Percentiles rank a stretch among this genome's conserved stretches.
These are phyloP conservation scores for Rhadinocentrus ornatus DNA, from an alignment of 2,797 vertebrate species.

Conservation along the genomic window DNA sequence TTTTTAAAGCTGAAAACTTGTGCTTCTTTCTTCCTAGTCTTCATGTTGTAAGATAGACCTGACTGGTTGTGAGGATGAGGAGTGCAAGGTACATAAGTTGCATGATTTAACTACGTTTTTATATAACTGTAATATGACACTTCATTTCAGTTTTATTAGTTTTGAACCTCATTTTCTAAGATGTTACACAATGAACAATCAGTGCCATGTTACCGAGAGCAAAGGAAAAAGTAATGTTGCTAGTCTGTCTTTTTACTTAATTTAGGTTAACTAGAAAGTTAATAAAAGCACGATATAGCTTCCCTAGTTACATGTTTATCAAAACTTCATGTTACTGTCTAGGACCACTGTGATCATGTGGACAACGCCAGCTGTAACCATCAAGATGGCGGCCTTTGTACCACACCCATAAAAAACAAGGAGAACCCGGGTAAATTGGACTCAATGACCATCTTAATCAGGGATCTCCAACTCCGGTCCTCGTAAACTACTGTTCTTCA, in stretches of 20 bases:
- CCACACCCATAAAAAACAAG: conserved; percentile 88
- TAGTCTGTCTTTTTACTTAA: not conserved
- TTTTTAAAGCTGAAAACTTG: not conserved
- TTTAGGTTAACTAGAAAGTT: not conserved
- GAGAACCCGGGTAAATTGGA: conserved; percentile 80
- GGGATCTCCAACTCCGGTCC: too few relatives aligned
- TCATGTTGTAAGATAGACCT: conserved; percentile 91
- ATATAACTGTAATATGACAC: not conserved
- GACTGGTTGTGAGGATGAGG: conserved; percentile 90
- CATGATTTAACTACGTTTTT: not conserved
- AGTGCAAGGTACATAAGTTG: conserved; percentile 78
- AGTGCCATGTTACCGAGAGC: not conserved
- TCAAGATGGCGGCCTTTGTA: conserved; percentile 86
- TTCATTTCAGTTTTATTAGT: not conserved
- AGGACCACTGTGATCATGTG: conserved; percentile 89
- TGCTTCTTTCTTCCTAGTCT: conserved; percentile 75
- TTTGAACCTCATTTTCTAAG: not conserved
- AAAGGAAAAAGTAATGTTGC: not conserved
- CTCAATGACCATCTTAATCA: too few relatives aligned
- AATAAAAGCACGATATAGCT: not conserved
- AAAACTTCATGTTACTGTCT: conserved; percentile 6
- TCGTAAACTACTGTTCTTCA: too few relatives aligned
- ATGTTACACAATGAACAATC: not conserved
- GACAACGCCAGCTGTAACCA: conserved; percentile 85
- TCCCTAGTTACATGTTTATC: not conserved